Base-by-base conservation (phyloP, 2,797 vertebrate genomes). In the Sebastes taczanowskii region DNA sequence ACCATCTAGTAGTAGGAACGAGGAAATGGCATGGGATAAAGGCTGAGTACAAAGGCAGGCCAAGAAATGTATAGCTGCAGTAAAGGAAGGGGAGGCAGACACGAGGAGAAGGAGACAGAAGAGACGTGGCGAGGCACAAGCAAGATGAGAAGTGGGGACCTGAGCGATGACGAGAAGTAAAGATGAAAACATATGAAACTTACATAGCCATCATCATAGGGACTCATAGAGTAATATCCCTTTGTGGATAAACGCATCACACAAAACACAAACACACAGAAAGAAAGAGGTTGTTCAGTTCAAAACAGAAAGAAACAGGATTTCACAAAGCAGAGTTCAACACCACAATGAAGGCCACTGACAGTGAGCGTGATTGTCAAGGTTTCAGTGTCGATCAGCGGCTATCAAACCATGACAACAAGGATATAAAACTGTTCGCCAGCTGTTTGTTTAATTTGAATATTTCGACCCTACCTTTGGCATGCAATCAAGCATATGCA, bases 161-260 rank as follows among this genome's bases (percentile, higher is more conserved):
- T 65, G 74, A 59, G 71, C 3, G 14, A 61, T 46, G 79, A 80
- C 20, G 69, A 62, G 69, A 80, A 56, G 80, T 89, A 92, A 94
- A 94, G 83, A 92, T 91, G 89, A 91, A 95, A 96, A 89, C 82
- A 84, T 83, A 93, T 94, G 81, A 90, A 94, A 98, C 97, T 98
- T 98, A 98, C 97, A 98, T 97, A 97, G 96, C 94, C 97, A 94
- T 97, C 97, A 96, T 97, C 96, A 97, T 96, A 97, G 83, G 97
- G 96, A 96, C 96, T 97, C 96, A 97, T 95, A 97, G 96, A 97
- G 96, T 96, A 97, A 97, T 96, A 97, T 94, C 96, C 97, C 97
- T 98, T 97, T 94, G 95, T 55, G 81, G 94, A 94, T 85, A 96
- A 90, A 92, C 96, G 91, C 95, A 86, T 87, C 92, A 96, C 89